Evolutionary conservation across 2,113 vertebrate species (phyloP).

Genomic region (Colossoma macropomum): DNA sequence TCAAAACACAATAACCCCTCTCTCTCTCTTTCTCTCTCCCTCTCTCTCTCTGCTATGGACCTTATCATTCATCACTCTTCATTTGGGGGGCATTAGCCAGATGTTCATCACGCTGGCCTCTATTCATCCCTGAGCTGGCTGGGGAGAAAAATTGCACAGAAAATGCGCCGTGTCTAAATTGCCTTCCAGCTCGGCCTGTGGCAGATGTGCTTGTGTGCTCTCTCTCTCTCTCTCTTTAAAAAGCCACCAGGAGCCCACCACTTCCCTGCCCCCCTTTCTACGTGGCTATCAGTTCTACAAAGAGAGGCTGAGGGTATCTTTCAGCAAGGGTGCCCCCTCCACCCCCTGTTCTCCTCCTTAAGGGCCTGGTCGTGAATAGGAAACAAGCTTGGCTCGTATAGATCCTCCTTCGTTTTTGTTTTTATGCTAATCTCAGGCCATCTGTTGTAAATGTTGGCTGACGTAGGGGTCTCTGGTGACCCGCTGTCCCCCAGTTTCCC

Average conservation of each 20-base stretch:
- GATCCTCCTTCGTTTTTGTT: conserved; percentile 4
- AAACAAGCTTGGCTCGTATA: not conserved
- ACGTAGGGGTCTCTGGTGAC: not conserved
- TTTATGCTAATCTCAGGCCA: conserved; percentile 43
- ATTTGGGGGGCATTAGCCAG: conserved; percentile 26
- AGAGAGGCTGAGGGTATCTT: not conserved
- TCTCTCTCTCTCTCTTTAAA: not conserved
- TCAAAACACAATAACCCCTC: not conserved
- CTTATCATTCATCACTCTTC: not conserved
- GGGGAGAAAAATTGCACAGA: not conserved
- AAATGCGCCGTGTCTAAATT: not conserved
- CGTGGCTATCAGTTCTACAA: not conserved
- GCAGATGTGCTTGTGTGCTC: not conserved
- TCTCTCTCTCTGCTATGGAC: not conserved
- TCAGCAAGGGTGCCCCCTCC: not conserved
- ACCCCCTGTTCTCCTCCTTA: not conserved
- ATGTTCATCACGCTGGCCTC: conserved; percentile 10
- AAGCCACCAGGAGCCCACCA: not conserved
- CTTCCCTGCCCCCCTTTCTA: not conserved
- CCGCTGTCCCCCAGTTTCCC: not conserved
- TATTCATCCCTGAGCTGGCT: not conserved
- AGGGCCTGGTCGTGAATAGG: not conserved
- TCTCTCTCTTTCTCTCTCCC: not conserved
- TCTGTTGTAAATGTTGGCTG: conserved; percentile 3
- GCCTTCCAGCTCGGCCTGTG: not conserved